A percentile compares a stretch with the other conserved stretches of the same genome.
Conservation (phyloP, 2,113 vertebrate genomes). For the Perca flavescens region DNA sequence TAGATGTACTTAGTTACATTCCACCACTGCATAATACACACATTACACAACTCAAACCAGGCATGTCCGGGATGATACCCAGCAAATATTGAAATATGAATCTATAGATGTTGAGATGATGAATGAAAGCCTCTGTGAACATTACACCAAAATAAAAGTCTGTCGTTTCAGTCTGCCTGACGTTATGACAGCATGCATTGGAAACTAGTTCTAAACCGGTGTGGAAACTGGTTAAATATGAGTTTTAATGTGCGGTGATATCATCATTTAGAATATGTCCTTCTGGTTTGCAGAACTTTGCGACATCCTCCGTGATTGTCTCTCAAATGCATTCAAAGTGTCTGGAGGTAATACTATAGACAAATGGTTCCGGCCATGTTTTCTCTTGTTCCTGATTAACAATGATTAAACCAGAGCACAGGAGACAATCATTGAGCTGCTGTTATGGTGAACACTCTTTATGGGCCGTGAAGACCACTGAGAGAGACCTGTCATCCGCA, state of each 20-base stretch:
- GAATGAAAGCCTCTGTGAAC: not conserved
- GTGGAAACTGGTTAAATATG: not conserved
- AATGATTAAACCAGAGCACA: not conserved
- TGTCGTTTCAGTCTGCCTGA: not conserved
- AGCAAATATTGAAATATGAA: not conserved
- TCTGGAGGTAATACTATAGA: not conserved
- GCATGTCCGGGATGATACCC: not conserved
- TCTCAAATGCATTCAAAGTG: not conserved
- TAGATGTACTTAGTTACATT: too few species aligned
- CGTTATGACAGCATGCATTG: too few species aligned
- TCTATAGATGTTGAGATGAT: not conserved
- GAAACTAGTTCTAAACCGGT: not conserved
- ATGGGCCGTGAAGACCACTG: not conserved
- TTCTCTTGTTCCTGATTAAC: not conserved
- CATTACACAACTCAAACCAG: not conserved
- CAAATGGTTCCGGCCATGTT: not conserved
- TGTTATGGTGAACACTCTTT: not conserved
- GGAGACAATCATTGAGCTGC: not conserved
- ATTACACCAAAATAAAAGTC: not conserved
- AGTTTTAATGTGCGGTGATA: not conserved
- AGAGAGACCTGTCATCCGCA: conserved; percentile 20
- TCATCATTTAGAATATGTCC: not conserved
- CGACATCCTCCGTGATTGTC: not conserved
- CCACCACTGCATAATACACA: not conserved
- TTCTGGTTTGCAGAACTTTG: not conserved